Conservation (phyloP, 2,888 invertebrate species). For the Pyrocoelia pectoralis region DNA sequence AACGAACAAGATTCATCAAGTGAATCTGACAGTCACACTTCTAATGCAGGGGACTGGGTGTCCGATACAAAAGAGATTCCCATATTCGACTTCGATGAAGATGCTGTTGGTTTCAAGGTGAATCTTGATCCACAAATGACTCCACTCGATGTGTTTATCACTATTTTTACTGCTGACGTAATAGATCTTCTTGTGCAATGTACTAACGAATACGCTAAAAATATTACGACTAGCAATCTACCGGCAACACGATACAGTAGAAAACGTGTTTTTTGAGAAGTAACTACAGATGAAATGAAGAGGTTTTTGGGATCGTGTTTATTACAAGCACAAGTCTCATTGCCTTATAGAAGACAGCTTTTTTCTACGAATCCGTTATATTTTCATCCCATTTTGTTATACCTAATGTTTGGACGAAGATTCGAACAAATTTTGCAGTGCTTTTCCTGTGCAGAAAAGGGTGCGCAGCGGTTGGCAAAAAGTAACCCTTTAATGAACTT, state of each 20-base stretch:
- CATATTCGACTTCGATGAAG: constrained; percentile 5
- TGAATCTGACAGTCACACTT: constrained; percentile 1
- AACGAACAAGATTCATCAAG: constrained; percentile 10
- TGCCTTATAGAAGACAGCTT: constrained; percentile 16
- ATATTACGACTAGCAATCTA: background rate
- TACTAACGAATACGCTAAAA: background rate
- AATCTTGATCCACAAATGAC: constrained; percentile 11
- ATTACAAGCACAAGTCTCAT: constrained; percentile 16
- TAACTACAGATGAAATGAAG: constrained; percentile 26
- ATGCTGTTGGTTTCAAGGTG: constrained; percentile 3
- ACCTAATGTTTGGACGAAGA: constrained; percentile 21
- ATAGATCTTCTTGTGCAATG: background rate
- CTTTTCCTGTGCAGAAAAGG: constrained; percentile 20
- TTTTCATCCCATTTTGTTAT: constrained; percentile 27
- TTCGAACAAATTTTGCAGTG: constrained; percentile 29
- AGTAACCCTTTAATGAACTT: constrained; percentile 25
- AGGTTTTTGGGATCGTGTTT: constrained; percentile 30
- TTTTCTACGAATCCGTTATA: constrained; percentile 17
- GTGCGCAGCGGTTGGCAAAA: constrained; percentile 17
- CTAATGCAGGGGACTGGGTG: background rate
- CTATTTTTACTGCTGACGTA: background rate
- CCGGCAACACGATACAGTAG: background rate
- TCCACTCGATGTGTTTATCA: background rate
- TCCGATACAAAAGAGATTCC: background rate
- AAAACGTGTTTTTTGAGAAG: constrained; percentile 22